Base-by-base conservation (phyloP, 1,140 invertebrate genomes). In the Drosophila parvula region DNA sequence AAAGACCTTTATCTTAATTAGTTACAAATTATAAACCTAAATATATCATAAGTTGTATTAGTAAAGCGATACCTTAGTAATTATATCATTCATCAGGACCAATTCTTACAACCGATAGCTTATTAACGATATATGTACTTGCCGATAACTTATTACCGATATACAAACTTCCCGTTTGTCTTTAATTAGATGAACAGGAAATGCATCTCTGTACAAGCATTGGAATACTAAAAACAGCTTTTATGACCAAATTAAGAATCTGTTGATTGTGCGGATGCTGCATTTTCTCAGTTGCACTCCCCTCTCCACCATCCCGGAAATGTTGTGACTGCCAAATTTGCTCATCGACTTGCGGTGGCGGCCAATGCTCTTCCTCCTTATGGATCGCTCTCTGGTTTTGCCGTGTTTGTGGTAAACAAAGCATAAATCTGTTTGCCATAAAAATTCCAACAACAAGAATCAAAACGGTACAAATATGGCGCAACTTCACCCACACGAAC, bases 371-470 rank as follows among this genome's bases (percentile, higher is more conserved):
- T 47, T 70, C 43, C 51, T 41, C 16, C 36, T 71, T n/a, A 41
- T 59, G 67, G 69, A 14, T 67, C 10, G 41, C 12, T 45, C 65
- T 50, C 34, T 56, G 43, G 48, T 38, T 67, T 7, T 44, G 22
- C 36, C 41, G 53, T 58, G 56, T 57, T 71, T 78, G 51, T 44
- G 80, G 78, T 85, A 84, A 85, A 84, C 81, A 85, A 78, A 75
- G 47, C 81, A 85, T 84, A 78, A 85, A 78, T 74, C 68, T 85
- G 82, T 86, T 78, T 70, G 65, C 79, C 82, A 82, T 86, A 65
- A 83, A 85, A 81, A 85, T 82, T 79, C 79, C 82, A 79, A 47
- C 50, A 85, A 68, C 50, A 65, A 32, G 30, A 57, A 28, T 18
- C 27, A 48, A 67, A 71, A 16, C 53, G 4, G 47, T 48, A 70